Conservation (phyloP, 2,888 invertebrate species). For the Callyntrura sp. region DNA sequence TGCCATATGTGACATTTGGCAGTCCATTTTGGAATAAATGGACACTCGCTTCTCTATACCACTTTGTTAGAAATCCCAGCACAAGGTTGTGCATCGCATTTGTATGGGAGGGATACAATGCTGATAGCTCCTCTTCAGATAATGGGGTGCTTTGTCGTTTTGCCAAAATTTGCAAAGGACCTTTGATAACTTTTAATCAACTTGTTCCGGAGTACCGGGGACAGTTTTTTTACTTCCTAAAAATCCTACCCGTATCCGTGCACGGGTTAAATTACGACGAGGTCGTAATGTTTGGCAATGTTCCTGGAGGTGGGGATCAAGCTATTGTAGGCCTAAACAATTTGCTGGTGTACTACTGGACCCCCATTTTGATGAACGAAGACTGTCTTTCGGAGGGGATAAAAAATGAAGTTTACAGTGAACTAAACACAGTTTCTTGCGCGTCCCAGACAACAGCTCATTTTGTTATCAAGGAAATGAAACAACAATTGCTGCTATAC, state of each 20-base stretch:
- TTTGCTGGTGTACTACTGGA: slow-evolving; percentile 43
- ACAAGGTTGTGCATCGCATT: slow-evolving; percentile 43
- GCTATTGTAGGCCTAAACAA: background rate
- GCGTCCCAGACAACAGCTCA: slow-evolving; percentile 7
- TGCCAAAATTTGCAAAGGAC: background rate
- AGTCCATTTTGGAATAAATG: slow-evolving; percentile 57
- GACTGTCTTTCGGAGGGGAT: slow-evolving; percentile 48
- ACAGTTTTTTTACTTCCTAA: slow-evolving; percentile 43
- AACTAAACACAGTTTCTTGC: slow-evolving; percentile 37
- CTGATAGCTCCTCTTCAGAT: background rate
- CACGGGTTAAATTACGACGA: slow-evolving; percentile 46
- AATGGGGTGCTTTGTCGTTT: background rate
- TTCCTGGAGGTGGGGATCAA: background rate
- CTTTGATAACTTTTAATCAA: slow-evolving; percentile 41
- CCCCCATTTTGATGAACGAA: slow-evolving; percentile 9
- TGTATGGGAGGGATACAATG: background rate
- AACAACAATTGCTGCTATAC: slow-evolving; percentile 16
- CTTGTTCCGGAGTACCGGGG: slow-evolving; percentile 43
- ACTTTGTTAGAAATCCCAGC: slow-evolving; percentile 31
- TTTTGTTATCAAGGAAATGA: background rate
- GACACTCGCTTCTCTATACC: slow-evolving; percentile 39
- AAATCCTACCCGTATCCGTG: background rate
- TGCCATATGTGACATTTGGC: background rate
- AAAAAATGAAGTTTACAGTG: slow-evolving; percentile 41
- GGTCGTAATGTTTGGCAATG: slow-evolving; percentile 39